phyloP scores from a whole-genome alignment of 2,888 invertebrate species.

The Dicyrtoma fusca region DNA sequence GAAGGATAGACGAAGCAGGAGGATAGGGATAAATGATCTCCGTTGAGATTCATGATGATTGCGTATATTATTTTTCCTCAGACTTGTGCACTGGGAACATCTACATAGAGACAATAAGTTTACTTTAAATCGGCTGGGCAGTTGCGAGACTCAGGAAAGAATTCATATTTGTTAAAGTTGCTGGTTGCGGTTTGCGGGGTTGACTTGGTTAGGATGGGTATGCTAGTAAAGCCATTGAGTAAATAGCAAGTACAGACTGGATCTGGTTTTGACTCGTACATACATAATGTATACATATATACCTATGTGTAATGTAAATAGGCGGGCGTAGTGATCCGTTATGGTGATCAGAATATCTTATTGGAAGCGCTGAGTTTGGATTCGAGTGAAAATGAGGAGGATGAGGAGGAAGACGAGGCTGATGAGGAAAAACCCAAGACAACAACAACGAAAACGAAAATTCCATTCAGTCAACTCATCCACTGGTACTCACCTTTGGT shows the following conservation, averaged over 20 bases:
- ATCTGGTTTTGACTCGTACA: too few species aligned
- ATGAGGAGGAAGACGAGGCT: slow-evolving; percentile 6
- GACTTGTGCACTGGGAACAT: too few species aligned
- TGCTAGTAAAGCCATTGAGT: too few species aligned
- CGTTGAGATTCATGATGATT: neutral
- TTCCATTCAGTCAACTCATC: slow-evolving; percentile 54
- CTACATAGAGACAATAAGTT: too few species aligned
- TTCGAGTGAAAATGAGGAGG: slow-evolving; percentile 22
- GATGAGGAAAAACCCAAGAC: slow-evolving; percentile 10
- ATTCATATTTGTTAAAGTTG: too few species aligned
- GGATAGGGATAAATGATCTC: neutral
- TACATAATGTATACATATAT: too few species aligned
- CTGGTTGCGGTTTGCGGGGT: too few species aligned
- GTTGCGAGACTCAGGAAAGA: neutral
- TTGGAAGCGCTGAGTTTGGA: slow-evolving; percentile 24
- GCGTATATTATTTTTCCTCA: neutral
- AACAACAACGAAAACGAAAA: slow-evolving; percentile 28
- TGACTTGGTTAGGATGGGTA: too few species aligned
- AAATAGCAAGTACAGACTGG: too few species aligned
- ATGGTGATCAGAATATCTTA: slow-evolving; percentile 47
- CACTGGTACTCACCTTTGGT: slow-evolving; percentile 55
- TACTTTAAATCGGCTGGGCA: too few species aligned
- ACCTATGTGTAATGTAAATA: slow-evolving; percentile 26
- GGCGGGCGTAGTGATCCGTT: slow-evolving; percentile 52
- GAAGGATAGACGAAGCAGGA: neutral